Base-by-base conservation (phyloP, 2,888 invertebrate genomes). In the Gryllus longicercus region DNA sequence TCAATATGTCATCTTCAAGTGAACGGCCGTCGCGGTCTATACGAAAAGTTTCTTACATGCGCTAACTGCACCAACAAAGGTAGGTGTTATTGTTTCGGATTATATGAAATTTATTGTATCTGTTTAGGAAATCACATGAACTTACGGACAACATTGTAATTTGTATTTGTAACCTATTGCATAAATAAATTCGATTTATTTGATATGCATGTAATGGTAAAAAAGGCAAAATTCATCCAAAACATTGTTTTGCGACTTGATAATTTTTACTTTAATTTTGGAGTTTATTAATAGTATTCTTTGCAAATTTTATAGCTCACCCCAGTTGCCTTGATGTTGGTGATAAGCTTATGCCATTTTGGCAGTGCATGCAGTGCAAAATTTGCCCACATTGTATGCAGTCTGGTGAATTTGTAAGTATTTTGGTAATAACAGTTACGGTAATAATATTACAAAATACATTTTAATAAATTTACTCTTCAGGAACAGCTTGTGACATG, bases 281-380 rank as follows among this genome's bases (percentile, higher is more conserved):
- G n/a, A 63, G 63, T 63, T 14, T 63, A 10, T 8, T n/a, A 63
- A n/a, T 63, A 11, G 14, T 63, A 18, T n/a, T 18, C 14, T 63
- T 11, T 63, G 14, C n/a, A 5, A 18, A 63, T 63, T 63, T 63
- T 38, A 5, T 63, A 63, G 63, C 63, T 18, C 63, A 63, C 63
- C 14, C 63, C 63, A 18, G 16, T 63, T 63, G 63, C n/a, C 63
- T 63, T 63, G 63, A n/a, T 63, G n/a, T 63, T 63, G 63, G 63
- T 63, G 63, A 80, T 75, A 79, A 51, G 89, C 91, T 78, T 92
- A 92, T 16, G 91, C 92, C 83, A 91, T 92, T 84, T 89, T 92
- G 95, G 95, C 96, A 95, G 84, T 97, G 97, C 86, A 94, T 94
- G 79, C 93, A 95, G 85, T 97, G 97, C 85, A 96, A 96, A 87